Percentiles rank a stretch among this genome's conserved stretches.
Evolutionary conservation across 2,888 invertebrate species (phyloP).

Genomic region (Meteorus colon): DNA sequence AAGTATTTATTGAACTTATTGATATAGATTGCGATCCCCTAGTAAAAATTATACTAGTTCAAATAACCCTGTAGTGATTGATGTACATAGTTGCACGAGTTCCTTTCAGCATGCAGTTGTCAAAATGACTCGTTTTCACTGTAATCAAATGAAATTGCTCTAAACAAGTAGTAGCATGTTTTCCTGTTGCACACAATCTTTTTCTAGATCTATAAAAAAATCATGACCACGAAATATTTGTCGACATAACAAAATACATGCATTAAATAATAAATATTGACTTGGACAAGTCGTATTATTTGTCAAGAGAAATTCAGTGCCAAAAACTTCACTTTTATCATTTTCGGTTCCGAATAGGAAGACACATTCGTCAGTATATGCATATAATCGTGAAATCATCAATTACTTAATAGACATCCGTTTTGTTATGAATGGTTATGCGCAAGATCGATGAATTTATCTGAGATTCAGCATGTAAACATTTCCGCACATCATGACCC

Average conservation of each 20-base stretch:
- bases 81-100: conserved; percentile 8
- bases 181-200: not conserved
- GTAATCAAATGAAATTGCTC: not conserved
- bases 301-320: conserved; percentile 32
- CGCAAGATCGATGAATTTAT: not conserved
- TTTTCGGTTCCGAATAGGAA: not conserved
- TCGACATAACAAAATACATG: not conserved
- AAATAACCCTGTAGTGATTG: not conserved
- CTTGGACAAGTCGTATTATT: not conserved
- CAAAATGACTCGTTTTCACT: not conserved
- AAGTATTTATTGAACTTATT: conserved; percentile 66
- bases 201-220: not conserved
- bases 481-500: not conserved
- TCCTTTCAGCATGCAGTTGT: not conserved
- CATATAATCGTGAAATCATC: not conserved
- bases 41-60: not conserved
- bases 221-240: not conserved
- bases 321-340: not conserved
- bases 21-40: conserved; percentile 13
- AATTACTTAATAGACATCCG: not conserved
- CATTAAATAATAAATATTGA: not conserved
- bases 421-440: conserved; percentile 9
- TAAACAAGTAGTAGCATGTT: not conserved
- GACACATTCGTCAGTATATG: not conserved
- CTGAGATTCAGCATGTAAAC: conserved; percentile 1